These are phyloP conservation scores for Brachypalpus laphriformis DNA, from an alignment of 2,888 invertebrate species.

Conservation along the genomic window DNA sequence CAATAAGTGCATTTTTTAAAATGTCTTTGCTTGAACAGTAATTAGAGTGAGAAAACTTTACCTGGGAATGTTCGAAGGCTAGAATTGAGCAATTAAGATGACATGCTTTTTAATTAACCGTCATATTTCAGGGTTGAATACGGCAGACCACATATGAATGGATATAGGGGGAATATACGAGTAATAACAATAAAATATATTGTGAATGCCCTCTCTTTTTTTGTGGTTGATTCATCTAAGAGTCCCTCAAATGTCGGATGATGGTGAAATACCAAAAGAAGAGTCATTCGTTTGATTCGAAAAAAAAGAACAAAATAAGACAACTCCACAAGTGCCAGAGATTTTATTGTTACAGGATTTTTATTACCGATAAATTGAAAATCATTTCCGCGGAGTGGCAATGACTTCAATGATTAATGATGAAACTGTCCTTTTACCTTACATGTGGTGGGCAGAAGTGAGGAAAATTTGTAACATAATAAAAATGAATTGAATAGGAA, in stretches of 20 bases:
- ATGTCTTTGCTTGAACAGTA: background rate
- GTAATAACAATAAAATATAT: background rate
- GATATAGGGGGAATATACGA: background rate
- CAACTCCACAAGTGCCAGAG: background rate
- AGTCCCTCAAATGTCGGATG: background rate
- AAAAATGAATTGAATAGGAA: no score
- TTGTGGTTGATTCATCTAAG: conserved; percentile 11
- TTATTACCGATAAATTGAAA: background rate
- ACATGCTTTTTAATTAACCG: background rate
- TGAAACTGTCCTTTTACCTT: background rate
- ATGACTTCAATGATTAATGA: background rate
- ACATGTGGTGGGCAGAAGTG: no score
- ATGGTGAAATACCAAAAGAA: conserved; percentile 4
- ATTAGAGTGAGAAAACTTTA: background rate
- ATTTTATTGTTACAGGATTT: background rate
- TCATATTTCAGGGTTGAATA: conserved; percentile 7
- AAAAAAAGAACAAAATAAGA: background rate
- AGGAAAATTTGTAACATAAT: no score
- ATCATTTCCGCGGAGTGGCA: background rate
- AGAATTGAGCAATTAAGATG: background rate
- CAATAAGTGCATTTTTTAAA: no score
- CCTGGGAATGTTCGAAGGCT: background rate
- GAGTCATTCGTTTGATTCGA: conserved; percentile 3
- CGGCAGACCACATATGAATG: background rate
- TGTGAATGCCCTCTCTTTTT: background rate